phyloP scores from a whole-genome alignment of 2,797 vertebrate genomes.

The Enteromius treurensis region DNA sequence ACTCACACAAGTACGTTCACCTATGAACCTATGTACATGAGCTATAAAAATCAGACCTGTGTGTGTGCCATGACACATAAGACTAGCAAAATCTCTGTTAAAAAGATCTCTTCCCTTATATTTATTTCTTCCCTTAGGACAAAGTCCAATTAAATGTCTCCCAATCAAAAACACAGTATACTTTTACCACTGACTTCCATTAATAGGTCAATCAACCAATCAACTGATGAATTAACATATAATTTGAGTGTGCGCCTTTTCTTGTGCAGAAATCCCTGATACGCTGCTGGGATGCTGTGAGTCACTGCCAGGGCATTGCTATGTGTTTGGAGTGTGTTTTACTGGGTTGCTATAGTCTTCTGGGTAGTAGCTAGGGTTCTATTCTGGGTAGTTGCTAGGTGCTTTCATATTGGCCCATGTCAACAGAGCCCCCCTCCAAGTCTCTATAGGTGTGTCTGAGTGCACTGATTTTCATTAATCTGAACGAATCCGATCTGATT shows the following conservation, averaged over 20 bases:
- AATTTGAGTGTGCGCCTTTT: background rate
- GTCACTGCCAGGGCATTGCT: background rate
- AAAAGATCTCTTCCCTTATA: conserved; percentile 36
- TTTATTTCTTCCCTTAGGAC: conserved; percentile 47
- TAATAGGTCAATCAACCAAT: background rate
- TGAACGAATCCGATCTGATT: background rate
- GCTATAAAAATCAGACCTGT: background rate
- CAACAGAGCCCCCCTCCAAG: background rate
- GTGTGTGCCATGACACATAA: conserved; percentile 24
- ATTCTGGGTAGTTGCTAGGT: background rate
- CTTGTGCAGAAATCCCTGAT: background rate
- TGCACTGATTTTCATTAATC: background rate
- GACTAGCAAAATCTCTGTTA: conserved; percentile 45
- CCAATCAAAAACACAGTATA: conserved; percentile 43
- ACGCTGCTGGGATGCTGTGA: background rate
- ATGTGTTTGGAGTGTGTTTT: background rate
- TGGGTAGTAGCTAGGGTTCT: background rate
- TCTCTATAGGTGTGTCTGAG: background rate
- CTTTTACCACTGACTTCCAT: background rate
- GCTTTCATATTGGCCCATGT: background rate
- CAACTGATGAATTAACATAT: background rate
- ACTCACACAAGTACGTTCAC: background rate
- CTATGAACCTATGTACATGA: background rate
- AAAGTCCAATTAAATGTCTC: conserved; percentile 54
- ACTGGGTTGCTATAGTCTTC: background rate